Base-by-base conservation (phyloP, 1,140 invertebrate genomes). In the Drosophila parvula region DNA sequence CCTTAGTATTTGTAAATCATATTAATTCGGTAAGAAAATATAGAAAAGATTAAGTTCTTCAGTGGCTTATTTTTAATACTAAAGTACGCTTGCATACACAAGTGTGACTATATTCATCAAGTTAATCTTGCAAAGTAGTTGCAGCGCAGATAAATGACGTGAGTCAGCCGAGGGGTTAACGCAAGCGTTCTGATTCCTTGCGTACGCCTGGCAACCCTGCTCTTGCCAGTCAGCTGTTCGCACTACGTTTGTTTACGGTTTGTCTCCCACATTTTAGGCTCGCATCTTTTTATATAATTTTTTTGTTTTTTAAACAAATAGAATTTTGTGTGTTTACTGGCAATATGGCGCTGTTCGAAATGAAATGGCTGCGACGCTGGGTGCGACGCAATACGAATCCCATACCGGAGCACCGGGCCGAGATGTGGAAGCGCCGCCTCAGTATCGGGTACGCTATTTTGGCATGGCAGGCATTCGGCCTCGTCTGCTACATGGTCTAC, bases 381-480 rank as follows among this genome's bases (percentile, higher is more conserved):
- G 90, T 95, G 14, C 92, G 94, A 7, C 92, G 92, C 55, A 91
- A 94, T 74, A 95, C 94, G n/a, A 94, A 93, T 69, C 94, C 94
- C 4, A 95, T 95, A 67, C 92, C 93, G 6, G 93, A 90, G 76
- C 86, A 94, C 22, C 88, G 91, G n/a, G 95, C 95, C 3, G 69
- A 91, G 5, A 38, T 92, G 32, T 94, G 94, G 94, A 95, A 95
- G 90, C 83, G 93, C 1, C 92, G 94, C 27, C 80, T 96, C 1
- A 94, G 95, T 64, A 73, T 95, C 48, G 88, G 90, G 0, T 96
- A 95, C 86, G 93, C 93, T 11, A 74, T 95, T 47, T 32, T 95
- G 12, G 93, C 94, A 12, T 95, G 94, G 94, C 94, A 95, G 92
- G 94, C 94, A 0, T 94, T 95, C 78, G 94, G 94, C 11, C 79